Percentiles rank a stretch among this genome's conserved stretches.
Conservation (phyloP, 2,797 vertebrate genomes). For the Menidia menidia region DNA sequence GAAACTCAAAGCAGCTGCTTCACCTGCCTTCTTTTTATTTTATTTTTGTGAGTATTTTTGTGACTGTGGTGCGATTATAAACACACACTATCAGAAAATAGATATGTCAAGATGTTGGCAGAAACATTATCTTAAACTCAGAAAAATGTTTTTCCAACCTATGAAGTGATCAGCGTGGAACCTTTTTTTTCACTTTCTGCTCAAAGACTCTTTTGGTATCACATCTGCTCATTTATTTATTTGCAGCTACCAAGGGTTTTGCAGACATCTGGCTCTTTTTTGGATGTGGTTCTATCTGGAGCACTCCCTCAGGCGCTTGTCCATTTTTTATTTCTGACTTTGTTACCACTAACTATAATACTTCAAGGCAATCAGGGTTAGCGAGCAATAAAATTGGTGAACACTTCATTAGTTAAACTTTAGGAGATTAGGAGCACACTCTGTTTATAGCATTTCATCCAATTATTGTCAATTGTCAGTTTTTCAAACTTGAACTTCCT, state of each 20-base stretch:
- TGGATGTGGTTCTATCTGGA: slow-evolving; percentile 40
- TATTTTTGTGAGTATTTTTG: slow-evolving; percentile 14
- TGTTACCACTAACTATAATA: slow-evolving; percentile 26
- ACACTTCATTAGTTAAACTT: background rate
- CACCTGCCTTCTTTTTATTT: slow-evolving; percentile 32
- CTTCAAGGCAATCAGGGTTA: slow-evolving; percentile 48
- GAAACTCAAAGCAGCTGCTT: slow-evolving; percentile 41
- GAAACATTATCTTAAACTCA: background rate
- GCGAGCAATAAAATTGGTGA: slow-evolving; percentile 21
- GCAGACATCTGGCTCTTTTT: slow-evolving; percentile 56
- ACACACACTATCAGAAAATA: slow-evolving; percentile 3
- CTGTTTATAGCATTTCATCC: too few species aligned
- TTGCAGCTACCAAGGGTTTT: slow-evolving; percentile 38
- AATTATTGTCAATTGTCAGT: slow-evolving; percentile 20
- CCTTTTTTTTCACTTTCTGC: slow-evolving; percentile 5
- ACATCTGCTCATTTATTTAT: slow-evolving; percentile 44
- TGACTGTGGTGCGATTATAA: slow-evolving; percentile 15
- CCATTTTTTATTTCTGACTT: slow-evolving; percentile 33
- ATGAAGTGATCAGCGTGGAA: slow-evolving; percentile 18
- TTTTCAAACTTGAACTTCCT: slow-evolving; percentile 3
- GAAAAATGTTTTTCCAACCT: slow-evolving; percentile 21
- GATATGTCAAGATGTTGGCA: background rate
- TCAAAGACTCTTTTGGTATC: slow-evolving; percentile 14
- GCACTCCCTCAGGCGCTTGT: slow-evolving; percentile 37
- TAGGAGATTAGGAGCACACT: too few species aligned